Evolutionary conservation across 2,888 invertebrate species (phyloP).

Genomic region (Drosophila pseudotakahashii): DNA sequence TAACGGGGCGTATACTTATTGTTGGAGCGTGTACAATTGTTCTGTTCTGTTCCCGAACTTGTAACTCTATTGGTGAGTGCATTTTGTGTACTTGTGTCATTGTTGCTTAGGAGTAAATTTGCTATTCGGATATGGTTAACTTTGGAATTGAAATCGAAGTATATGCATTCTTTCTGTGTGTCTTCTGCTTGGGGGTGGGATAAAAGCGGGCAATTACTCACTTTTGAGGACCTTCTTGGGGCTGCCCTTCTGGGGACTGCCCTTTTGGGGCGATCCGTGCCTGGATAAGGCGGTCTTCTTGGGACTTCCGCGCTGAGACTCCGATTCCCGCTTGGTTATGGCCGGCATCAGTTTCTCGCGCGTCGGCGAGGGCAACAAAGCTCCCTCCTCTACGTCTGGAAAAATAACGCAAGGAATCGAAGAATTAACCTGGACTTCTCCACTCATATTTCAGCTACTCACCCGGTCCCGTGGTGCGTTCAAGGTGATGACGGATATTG

Average conservation of each 20-base stretch:
- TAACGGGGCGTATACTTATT: conserved; percentile 66
- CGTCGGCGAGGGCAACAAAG: conserved; percentile 89
- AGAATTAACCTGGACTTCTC: background rate
- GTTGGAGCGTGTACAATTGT: conserved; percentile 49
- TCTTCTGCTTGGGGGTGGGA: background rate
- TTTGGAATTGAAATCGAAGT: conserved; percentile 27
- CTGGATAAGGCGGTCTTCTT: conserved; percentile 84
- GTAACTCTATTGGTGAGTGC: conserved; percentile 54
- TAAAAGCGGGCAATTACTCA: conserved; percentile 65
- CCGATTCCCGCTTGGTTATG: conserved; percentile 85
- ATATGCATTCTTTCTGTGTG: conserved; percentile 9
- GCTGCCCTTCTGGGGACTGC: conserved; percentile 86
- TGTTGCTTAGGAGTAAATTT: conserved; percentile 57
- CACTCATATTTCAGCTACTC: conserved; percentile 39
- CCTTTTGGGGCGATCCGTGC: conserved; percentile 85
- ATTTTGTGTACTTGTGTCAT: conserved; percentile 50
- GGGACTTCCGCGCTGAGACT: conserved; percentile 84
- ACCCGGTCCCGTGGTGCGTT: conserved; percentile 90
- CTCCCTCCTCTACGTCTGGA: conserved; percentile 87
- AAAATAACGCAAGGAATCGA: too few species aligned
- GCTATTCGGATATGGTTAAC: conserved; percentile 44
- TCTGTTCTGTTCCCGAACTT: conserved; percentile 44
- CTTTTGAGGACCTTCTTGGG: conserved; percentile 86
- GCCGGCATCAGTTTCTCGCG: conserved; percentile 90
- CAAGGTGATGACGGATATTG: conserved; percentile 89